phyloP scores from a whole-genome alignment of 1,140 invertebrate genomes.

The Panagrolaimus sp. region DNA sequence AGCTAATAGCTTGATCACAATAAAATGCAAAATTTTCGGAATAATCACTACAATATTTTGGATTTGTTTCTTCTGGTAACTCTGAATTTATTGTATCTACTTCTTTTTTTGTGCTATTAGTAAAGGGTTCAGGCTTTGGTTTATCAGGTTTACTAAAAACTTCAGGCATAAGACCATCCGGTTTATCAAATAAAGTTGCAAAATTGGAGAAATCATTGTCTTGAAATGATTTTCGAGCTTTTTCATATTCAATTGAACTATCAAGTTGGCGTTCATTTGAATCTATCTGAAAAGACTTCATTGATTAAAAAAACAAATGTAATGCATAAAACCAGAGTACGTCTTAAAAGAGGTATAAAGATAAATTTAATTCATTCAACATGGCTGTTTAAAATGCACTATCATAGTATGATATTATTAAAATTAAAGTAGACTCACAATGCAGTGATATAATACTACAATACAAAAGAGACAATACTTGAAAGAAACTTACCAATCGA shows the following conservation, averaged over 20 bases:
- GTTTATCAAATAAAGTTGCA: neutral
- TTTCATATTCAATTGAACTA: constrained; percentile 9
- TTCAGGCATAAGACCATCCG: neutral
- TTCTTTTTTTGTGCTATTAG: neutral
- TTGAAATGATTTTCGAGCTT: neutral
- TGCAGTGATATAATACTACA: too few species aligned
- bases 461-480: too few species aligned
- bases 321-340: too few species aligned
- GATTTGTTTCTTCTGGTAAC: neutral
- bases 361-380: too few species aligned
- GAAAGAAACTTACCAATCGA: constrained; percentile 1
- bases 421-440: too few species aligned
- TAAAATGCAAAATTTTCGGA: constrained; percentile 1
- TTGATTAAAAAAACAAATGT: too few species aligned
- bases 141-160: neutral
- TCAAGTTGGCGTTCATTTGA: neutral
- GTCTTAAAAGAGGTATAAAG: too few species aligned
- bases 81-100: neutral
- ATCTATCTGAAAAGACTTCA: constrained; percentile 8
- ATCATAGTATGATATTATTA: too few species aligned
- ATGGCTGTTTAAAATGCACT: too few species aligned
- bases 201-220: constrained; percentile 2
- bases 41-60: neutral
- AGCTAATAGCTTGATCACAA: constrained; percentile 9
- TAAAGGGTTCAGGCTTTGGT: neutral